Conservation (phyloP, 2,888 invertebrate species). For the Harpalus rubripes region DNA sequence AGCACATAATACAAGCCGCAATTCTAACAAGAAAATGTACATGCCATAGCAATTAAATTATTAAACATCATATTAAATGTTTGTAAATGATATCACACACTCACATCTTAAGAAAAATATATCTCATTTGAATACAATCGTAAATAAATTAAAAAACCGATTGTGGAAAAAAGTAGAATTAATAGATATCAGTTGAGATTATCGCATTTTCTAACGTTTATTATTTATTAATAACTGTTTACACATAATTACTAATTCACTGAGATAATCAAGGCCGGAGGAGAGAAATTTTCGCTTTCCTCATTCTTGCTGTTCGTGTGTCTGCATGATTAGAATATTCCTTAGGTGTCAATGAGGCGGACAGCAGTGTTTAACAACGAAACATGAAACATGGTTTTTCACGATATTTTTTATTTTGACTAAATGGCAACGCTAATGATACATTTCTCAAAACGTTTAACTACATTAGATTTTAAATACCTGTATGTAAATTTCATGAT, state of each 20-base stretch:
- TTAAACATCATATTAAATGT: slow-evolving; percentile 12
- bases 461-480: not conserved
- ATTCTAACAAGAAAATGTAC: not conserved
- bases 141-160: slow-evolving; percentile 38
- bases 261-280: slow-evolving; percentile 35
- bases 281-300: slow-evolving; percentile 42
- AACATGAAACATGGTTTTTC: slow-evolving; percentile 2
- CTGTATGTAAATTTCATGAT: not conserved
- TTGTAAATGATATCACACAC: slow-evolving; percentile 36
- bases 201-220: slow-evolving; percentile 30
- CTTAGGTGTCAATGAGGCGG: slow-evolving; percentile 20
- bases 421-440: slow-evolving; percentile 25
- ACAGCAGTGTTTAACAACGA: slow-evolving; percentile 9
- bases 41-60: slow-evolving; percentile 7
- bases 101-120: slow-evolving; percentile 24
- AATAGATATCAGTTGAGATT: slow-evolving; percentile 41
- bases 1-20: not conserved
- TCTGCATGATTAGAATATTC: not conserved
- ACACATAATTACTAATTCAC: slow-evolving; percentile 44
- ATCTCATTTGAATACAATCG: slow-evolving; percentile 44
- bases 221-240: slow-evolving; percentile 55
- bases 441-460: slow-evolving; percentile 4
- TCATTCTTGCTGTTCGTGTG: slow-evolving; percentile 19
- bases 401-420: not conserved
- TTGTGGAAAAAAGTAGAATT: slow-evolving; percentile 42